A percentile compares a stretch with the other conserved stretches of the same genome.
Conservation (phyloP, 2,888 invertebrate genomes). For the Hirtodrosophila trivittata region DNA sequence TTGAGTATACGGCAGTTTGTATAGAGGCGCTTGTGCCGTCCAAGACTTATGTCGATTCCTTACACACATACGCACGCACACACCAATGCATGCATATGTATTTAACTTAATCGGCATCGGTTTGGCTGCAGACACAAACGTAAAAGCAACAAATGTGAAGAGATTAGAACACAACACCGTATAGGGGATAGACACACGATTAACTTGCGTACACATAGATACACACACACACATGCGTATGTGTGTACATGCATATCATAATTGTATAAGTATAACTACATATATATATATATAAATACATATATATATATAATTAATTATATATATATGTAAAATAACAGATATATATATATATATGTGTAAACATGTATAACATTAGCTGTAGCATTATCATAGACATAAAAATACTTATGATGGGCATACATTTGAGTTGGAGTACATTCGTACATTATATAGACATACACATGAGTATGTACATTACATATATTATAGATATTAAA, state of each 20-base stretch:
- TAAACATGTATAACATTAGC: slow-evolving; percentile 27
- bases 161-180: slow-evolving; percentile 5
- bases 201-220: slow-evolving; percentile 19
- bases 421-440: slow-evolving; percentile 14
- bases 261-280: slow-evolving; percentile 31
- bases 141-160: slow-evolving; percentile 3
- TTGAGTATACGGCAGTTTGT: slow-evolving; percentile 45
- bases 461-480: slow-evolving; percentile 15
- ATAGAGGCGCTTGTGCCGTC: slow-evolving; percentile 10
- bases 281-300: not conserved
- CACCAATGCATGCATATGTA: not conserved
- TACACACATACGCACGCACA: slow-evolving; percentile 11
- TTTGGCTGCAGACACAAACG: slow-evolving; percentile 5
- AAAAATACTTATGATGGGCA: slow-evolving; percentile 18
- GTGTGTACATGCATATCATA: slow-evolving; percentile 13
- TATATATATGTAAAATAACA: slow-evolving; percentile 3
- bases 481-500: slow-evolving; percentile 34
- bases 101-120: not conserved
- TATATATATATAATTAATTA: not conserved
- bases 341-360: slow-evolving; percentile 1
- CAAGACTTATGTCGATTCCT: slow-evolving; percentile 12
- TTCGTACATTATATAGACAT: slow-evolving; percentile 13
- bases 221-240: slow-evolving; percentile 8
- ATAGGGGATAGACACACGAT: slow-evolving; percentile 33
- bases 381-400: slow-evolving; percentile 17